Base-by-base conservation (phyloP, 2,888 invertebrate species). In the Lasioglossum zephyrum region DNA sequence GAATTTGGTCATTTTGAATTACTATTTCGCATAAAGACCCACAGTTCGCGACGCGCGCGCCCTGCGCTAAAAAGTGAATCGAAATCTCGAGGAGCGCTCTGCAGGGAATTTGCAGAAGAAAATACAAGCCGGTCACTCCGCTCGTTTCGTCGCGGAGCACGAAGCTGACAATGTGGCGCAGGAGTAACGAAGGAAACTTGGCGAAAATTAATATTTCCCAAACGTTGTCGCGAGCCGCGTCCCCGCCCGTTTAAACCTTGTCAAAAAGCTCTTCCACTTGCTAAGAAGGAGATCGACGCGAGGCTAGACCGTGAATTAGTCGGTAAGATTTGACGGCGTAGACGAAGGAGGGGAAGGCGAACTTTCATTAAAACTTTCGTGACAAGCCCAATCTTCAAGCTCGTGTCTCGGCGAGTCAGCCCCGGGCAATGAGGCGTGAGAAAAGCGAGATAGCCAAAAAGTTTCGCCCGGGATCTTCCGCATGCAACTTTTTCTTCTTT, bases 361-460 rank as follows among this genome's bases (percentile, higher is more conserved):
- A 80, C 73, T 90, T 90, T 90, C 90, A 87, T 90, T 90, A 90
- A 90, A 90, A 90, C 90, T 90, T 90, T 86, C 78, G 85, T 85
- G 90, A 90, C 87, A 85, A 86, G 87, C 66, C 79, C 85, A 84
- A 87, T 86, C 89, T 85, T 90, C 77, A 39, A 77, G 75, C 63
- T 72, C 80, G 82, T 82, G 83, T 85, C 75, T 44, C 63, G 80
- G 66, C 44, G 77, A 87, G 77, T 74, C 79, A 75, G 81, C 77
- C 72, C 53, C 79, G 36, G 49, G 83, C 72, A 82, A 85, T 41
- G 83, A 73, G 77, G 82, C 84, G 86, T 79, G 83, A 85, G 85
- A 85, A 86, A 83, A 79, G 76, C 39, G 81, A 83, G 85, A 84
- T 88, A 90, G 86, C 83, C 84, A 57, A 78, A 85, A 90, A 88